These are phyloP conservation scores for Theristicus caerulescens DNA, from an alignment of 2,113 vertebrate genomes.

Conservation along the genomic window DNA sequence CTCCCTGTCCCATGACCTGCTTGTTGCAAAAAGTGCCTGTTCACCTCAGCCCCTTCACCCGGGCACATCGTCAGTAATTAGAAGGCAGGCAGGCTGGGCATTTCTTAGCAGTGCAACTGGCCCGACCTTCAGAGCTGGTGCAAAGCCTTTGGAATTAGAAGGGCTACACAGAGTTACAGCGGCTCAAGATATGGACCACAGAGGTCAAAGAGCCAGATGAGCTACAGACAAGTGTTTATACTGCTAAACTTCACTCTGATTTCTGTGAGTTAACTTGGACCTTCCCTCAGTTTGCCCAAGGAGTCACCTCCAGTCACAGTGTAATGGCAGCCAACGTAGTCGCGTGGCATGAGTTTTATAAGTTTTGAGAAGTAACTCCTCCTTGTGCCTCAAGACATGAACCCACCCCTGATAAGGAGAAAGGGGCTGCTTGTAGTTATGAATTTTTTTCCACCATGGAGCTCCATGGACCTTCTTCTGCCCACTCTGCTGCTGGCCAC, in stretches of 20 bases:
- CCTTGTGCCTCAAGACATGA: neutral
- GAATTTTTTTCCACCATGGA: neutral
- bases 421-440: neutral
- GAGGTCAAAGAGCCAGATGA: neutral
- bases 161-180: neutral
- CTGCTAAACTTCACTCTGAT: neutral
- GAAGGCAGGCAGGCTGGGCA: neutral
- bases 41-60: neutral
- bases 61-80: fast-evolving
- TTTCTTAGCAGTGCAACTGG: neutral
- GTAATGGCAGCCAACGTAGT: neutral
- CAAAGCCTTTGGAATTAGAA: neutral
- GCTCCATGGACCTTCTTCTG: neutral
- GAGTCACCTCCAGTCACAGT: neutral
- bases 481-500: neutral
- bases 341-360: neutral
- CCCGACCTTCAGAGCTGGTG: neutral
- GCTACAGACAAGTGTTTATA: neutral
- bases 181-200: neutral
- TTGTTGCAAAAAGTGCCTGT: fast-evolving
- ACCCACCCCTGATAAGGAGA: neutral
- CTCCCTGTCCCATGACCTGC: fast-evolving
- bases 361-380: neutral
- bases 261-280: neutral
- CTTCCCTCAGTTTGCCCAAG: neutral